Base-by-base conservation (phyloP, 2,888 invertebrate species). In the Amiota minor region DNA sequence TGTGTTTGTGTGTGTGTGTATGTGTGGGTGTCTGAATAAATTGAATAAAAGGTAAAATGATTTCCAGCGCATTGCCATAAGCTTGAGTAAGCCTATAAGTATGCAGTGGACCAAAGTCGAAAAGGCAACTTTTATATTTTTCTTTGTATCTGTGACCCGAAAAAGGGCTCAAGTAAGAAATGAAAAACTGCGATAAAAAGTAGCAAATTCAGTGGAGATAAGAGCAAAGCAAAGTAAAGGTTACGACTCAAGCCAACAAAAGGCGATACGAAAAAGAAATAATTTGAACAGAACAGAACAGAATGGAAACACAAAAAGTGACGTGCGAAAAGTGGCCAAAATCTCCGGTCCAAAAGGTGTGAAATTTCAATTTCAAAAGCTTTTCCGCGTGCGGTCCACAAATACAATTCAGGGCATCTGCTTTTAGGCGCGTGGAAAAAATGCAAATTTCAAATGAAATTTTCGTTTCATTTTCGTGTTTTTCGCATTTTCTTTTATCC, bases 21-120 rank as follows among this genome's bases (percentile, higher is more conserved):
- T 65, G 18, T 65, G 45, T 45, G 12, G 8, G 62, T 62, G 62
- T 18, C 9, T 47, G 65, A 78, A 76, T 78, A 80, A 81, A 82
- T 82, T 82, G 78, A 82, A 84, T 80, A 82, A 81, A 80, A 83
- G 79, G 80, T 81, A 77, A 78, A 83, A 81, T 79, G 78, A 80
- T 83, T 82, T 78, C 76, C 73, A 77, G 50, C 71, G 62, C 61
- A 74, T 55, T 74, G 67, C 23, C 55, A 70, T 70, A 70, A 75
- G 78, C 80, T 80, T 71, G 77, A 20, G 18, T 78, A 78, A 71
- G 76, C 70, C 72, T 71, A 55, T 70, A 72, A 61, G 55, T 71
- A 71, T 53, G 46, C 71, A 49, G 67, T 23, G 50, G 16, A 67
- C 20, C 47, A 50, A 64, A 46, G 45, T 20, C 62, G n/a, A 65